Base-by-base conservation (phyloP, 1,140 invertebrate species). In the Neodiprion lecontei region DNA sequence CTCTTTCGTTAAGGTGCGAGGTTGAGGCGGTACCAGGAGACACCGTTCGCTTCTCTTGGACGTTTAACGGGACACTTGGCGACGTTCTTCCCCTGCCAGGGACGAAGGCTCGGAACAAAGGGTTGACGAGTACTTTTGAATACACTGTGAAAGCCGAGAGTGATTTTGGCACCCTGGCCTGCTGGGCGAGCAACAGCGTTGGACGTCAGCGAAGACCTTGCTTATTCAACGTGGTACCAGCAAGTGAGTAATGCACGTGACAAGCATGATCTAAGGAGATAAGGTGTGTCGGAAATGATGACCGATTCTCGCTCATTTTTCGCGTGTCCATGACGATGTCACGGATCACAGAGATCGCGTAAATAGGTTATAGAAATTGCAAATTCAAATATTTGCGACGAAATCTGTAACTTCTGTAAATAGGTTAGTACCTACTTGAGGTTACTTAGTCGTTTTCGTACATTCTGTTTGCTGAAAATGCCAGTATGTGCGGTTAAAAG, bases 111-210 rank as follows among this genome's bases (percentile, higher is more conserved):
- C 88, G 89, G 80, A 92, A 90, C 81, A 90, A 90, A 79, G 93
- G 92, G n/a, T 88, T 92, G 23, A 89, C 91, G 70, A 95, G 93
- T 79, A 91, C 91, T 74, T 90, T 92, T 76, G 92, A 90, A 84
- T 95, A 92, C 85, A 91, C 89, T 72, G 91, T 91, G 48, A 89
- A 87, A 72, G 85, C 84, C 68, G 91, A 92, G 72, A 90, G 91
- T 21, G 95, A 97, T 83, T 92, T 95, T 77, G 95, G 95, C 72
- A 95, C 93, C 72, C 87, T 97, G 0, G 92, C 94, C 11, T 97
- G 96, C 82, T 97, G 95, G 95, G 95, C 95, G 1, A 93, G 91
- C 80, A 97, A 96, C 88, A 91, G 90, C 76, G 92, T 96, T 10
- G 96, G 96, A 68, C 91, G 92, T 80, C 95, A 96, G 87, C 90